Base-by-base conservation (phyloP, 2,113 vertebrate genomes). In the Rana temporaria region DNA sequence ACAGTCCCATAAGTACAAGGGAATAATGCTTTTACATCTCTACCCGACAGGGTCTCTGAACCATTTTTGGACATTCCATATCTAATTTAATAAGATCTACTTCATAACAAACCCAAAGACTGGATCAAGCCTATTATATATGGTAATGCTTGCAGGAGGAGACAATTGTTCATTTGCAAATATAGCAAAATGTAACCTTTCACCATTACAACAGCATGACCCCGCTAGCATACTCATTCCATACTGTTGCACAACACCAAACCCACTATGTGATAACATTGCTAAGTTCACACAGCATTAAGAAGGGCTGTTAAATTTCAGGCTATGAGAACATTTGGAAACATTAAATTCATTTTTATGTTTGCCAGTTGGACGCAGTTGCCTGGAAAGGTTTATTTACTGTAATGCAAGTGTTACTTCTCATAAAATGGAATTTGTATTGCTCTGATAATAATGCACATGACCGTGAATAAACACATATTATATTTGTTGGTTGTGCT, bases 341-440 rank as follows among this genome's bases (percentile, higher is more conserved):
- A 73, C n/a, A 53, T 32, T 16, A 73, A 57, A 73, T 73, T 26
- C 24, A 73, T 73, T 73, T 53, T 57, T 57, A 57, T 18, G 3
- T 19, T 73, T 15, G 70, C 70, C 70, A 73, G 70, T 59, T 73
- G 70, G 70, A 73, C 32, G 12, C 26, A 34, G 17, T 59, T 19
- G n/a, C n/a, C 30, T 73, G 70, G 48, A 73, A 5, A 5, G 53
- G 53, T 15, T 32, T 12, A 34, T 32, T 55, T 9, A 16, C 56
- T 34, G 26, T 16, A 20, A 34, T 18, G n/a, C 70, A 73, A 57
- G 69, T 72, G 70, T 34, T 19, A 57, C 15, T 59, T 26, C 18
- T 73, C 70, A 73, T 8, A 57, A 53, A 52, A 4, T 0, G 1
- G 69, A 32, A 17, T 14, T 56, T 56, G n/a, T 30, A 73, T 7